These are phyloP conservation scores for Smithornis capensis DNA, from an alignment of 2,113 vertebrate species.

Conservation along the genomic window DNA sequence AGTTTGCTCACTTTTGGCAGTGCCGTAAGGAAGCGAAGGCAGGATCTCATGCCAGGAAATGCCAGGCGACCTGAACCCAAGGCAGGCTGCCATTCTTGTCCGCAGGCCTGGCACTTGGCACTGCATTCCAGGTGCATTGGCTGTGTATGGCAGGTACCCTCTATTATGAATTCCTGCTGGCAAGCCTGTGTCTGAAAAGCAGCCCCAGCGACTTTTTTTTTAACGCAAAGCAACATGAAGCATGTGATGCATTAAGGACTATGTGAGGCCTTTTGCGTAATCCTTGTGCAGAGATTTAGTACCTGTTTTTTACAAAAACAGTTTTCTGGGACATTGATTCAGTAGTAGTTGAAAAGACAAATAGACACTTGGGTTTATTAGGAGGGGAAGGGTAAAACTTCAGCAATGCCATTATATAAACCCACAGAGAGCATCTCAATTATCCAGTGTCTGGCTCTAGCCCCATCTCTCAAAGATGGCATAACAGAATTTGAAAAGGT, in stretches of 20 bases:
- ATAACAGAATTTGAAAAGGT: background rate
- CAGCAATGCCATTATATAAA: background rate
- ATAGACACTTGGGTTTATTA: background rate
- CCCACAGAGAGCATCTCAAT: background rate
- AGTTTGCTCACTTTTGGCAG: background rate
- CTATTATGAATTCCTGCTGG: background rate
- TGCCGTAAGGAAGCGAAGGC: fast-evolving
- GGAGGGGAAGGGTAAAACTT: background rate
- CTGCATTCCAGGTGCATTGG: fast-evolving
- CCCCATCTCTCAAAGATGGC: background rate
- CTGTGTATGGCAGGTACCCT: background rate
- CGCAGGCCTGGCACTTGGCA: fast-evolving
- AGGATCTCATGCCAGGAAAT: background rate
- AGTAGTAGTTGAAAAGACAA: background rate
- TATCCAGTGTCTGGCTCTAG: background rate
- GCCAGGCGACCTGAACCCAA: background rate
- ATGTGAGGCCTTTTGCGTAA: fast-evolving
- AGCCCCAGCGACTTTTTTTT: background rate
- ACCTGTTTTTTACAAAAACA: background rate
- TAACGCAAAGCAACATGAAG: background rate
- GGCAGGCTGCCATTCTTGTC: fast-evolving
- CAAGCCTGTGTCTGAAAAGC: background rate
- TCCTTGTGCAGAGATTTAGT: background rate
- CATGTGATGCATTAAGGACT: background rate
- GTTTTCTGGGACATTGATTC: background rate